These are phyloP conservation scores for Menidia menidia DNA, from an alignment of 2,797 vertebrate species.

Conservation along the genomic window DNA sequence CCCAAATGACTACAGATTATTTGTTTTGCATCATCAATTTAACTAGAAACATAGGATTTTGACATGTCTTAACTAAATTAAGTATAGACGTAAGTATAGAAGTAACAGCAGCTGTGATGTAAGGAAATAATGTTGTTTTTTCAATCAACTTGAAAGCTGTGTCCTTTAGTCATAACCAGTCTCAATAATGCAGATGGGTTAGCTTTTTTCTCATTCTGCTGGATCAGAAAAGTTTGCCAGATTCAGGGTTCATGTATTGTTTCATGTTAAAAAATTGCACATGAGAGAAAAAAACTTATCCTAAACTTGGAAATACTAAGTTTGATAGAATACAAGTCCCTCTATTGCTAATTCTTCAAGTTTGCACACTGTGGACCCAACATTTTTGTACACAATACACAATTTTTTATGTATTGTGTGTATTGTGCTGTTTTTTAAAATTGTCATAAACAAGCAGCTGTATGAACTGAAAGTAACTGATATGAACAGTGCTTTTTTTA, in stretches of 20 bases:
- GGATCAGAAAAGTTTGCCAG: neutral
- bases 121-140: too few species aligned
- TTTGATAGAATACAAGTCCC: too few species aligned
- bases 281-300: neutral
- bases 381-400: neutral
- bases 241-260: neutral
- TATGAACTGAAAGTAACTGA: neutral
- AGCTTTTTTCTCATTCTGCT: too few species aligned
- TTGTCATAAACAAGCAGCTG: neutral
- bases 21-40: conserved; percentile 21
- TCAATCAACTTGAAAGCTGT: neutral
- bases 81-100: neutral
- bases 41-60: too few species aligned
- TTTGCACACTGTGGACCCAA: neutral
- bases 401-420: too few species aligned
- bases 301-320: neutral
- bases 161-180: too few species aligned
- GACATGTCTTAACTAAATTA: neutral
- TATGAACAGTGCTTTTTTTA: neutral
- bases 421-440: neutral
- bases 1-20: conserved; percentile 50
- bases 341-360: neutral
- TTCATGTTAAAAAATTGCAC: neutral
- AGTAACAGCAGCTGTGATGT: neutral
- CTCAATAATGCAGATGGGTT: too few species aligned